Evolutionary conservation across 2,888 invertebrate genomes (phyloP), one percentile per base, ranked within the genome.

Genomic region (Lithophane leautieri): DNA sequence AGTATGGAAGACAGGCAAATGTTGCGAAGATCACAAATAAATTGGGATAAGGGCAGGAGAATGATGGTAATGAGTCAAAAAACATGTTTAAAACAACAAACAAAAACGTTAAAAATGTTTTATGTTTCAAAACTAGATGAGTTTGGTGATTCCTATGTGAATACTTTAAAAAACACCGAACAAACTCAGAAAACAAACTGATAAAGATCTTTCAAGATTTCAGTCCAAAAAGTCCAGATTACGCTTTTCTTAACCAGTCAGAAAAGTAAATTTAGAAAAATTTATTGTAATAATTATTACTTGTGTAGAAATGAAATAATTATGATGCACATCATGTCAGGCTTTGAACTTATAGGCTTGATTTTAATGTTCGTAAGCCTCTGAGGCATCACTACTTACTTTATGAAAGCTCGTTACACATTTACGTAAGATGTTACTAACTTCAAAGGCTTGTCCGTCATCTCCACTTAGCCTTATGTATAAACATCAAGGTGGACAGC

Each of bases 391-490:
- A n/a, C 19, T 19, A 62, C 67, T 22, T 69, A 63, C 52, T 47
- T 76, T 60, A 65, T 34, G 60, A 69, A 76, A 76, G 54, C 58
- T 60, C 12, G 58, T 76, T 56, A 78, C 75, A 74, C 54, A 66
- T 50, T 56, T 34, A 69, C 47, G 47, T 67, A 69, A 69, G 58
- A 69, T 60, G 47, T 68, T 76, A 19, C 58, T 14, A 60, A 82
- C 65, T 65, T 79, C 65, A 79, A 82, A 79, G 82, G 54, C 54
- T 50, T 69, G 82, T 69, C 82, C 69, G 60, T 65, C 79, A 65
- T 69, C 16, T 58, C 28, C 50, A 65, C 58, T 82, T 82, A 76
- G 77, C 28, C 63, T 69, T 54, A 67, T 44, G 71, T n/a, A 47
- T 65, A 22, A 54, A 80, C 74, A 62, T 78, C 42, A 73, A 76